These are phyloP conservation scores for Serinus canaria DNA, from an alignment of 2,113 vertebrate species.

Conservation along the genomic window DNA sequence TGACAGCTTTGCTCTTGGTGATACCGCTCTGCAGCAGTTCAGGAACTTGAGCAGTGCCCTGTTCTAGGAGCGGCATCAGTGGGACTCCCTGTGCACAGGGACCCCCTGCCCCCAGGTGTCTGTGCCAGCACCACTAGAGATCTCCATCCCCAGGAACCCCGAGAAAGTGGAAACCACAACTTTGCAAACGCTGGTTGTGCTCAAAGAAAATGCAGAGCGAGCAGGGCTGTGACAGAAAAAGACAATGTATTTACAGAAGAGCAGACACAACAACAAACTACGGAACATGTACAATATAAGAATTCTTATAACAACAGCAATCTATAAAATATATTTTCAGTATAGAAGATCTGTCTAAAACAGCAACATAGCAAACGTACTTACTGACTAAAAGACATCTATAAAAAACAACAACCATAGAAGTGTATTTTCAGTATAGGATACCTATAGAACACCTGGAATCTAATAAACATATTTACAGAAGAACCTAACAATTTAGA, in stretches of 20 bases:
- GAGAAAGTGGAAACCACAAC: neutral
- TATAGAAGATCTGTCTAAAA: neutral
- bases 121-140: neutral
- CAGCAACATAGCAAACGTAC: neutral
- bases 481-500: neutral
- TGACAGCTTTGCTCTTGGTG: neutral
- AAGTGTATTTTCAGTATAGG: neutral
- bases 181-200: neutral
- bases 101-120: neutral
- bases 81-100: neutral
- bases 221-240: neutral
- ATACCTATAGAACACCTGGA: neutral
- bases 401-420: neutral
- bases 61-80: fast-evolving
- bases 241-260: neutral
- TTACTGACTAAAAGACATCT: neutral
- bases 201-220: neutral
- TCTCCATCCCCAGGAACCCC: neutral
- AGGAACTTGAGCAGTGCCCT: neutral
- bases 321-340: neutral
- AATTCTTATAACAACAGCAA: neutral
- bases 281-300: neutral
- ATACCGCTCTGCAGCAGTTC: neutral
- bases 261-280: neutral
- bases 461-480: neutral